Evolutionary conservation across 2,888 invertebrate genomes (phyloP), one percentile per base, ranked within the genome.

Genomic region (Heliconius ethilla): DNA sequence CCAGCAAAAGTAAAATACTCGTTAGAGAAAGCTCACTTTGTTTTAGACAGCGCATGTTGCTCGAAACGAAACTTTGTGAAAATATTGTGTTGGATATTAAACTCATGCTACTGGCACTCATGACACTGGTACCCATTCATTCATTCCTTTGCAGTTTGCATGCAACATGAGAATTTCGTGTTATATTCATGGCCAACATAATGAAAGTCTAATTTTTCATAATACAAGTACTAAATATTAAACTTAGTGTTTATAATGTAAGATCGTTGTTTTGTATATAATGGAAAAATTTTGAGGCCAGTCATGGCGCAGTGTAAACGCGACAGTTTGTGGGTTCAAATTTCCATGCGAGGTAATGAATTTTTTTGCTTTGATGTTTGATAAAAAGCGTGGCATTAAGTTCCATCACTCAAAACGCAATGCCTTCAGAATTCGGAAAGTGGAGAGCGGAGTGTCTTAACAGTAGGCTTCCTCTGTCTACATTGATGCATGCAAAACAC

Each of bases 11-110:
- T 90, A 88, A 91, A 92, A 92, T 90, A 89, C 89, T 90, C 90
- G 84, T 86, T 85, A 84, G 89, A 85, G 85, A 85, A 85, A 86
- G 84, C 87, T 87, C 88, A 88, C 88, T 90, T 90, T 90, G 89
- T 90, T 89, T 87, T 86, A 84, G 87, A 88, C 87, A 83, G 86
- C 86, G 86, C 88, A 87, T 89, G 90, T 90, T 89, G 89, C 89
- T 88, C 85, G 86, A 87, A 86, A 87, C 84, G 85, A 87, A 91
- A 91, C 89, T 91, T 90, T 88, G 89, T 86, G 89, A 91, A 91
- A 91, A 92, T 92, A 90, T 91, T 91, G 88, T 90, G 87, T 87
- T 86, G 87, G 87, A 85, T 88, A 91, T 90, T 91, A 91, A 92
- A 82, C 90, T 89, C 40, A 45, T 69, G 89, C 86, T 33, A 33